phyloP scores from a whole-genome alignment of 2,888 invertebrate genomes.

The Dynastes grantii region DNA sequence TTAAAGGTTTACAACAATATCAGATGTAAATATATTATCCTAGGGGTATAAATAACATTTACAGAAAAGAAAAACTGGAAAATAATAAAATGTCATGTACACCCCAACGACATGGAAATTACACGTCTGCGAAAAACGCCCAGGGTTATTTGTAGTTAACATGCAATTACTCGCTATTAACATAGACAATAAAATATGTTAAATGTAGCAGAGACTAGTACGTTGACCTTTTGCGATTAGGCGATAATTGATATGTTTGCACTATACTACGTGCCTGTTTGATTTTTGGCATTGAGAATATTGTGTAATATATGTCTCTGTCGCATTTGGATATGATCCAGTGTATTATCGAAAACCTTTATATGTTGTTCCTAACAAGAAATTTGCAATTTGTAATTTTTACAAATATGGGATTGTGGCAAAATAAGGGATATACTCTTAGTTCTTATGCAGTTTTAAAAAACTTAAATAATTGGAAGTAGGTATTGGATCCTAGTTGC shows the following conservation, averaged over 20 bases:
- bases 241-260: conserved; percentile 12
- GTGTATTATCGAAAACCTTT: too few species aligned
- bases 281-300: too few species aligned
- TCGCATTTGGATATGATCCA: too few species aligned
- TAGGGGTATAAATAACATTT: background rate
- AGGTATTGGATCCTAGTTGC: too few species aligned
- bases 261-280: background rate
- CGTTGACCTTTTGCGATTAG: conserved; percentile 20
- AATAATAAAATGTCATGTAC: conserved; percentile 13
- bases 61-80: background rate
- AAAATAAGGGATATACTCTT: too few species aligned
- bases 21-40: background rate
- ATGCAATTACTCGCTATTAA: conserved; percentile 38
- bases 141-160: conserved; percentile 29
- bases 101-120: conserved; percentile 2
- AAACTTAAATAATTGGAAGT: too few species aligned
- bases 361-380: too few species aligned
- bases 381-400: too few species aligned
- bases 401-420: too few species aligned
- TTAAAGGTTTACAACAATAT: too few species aligned
- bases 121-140: conserved; percentile 20
- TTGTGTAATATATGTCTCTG: too few species aligned
- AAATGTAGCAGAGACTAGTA: conserved; percentile 12
- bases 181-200: conserved; percentile 40
- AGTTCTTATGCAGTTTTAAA: too few species aligned